Conservation (phyloP, 2,113 vertebrate species). For the Setophaga coronata region DNA sequence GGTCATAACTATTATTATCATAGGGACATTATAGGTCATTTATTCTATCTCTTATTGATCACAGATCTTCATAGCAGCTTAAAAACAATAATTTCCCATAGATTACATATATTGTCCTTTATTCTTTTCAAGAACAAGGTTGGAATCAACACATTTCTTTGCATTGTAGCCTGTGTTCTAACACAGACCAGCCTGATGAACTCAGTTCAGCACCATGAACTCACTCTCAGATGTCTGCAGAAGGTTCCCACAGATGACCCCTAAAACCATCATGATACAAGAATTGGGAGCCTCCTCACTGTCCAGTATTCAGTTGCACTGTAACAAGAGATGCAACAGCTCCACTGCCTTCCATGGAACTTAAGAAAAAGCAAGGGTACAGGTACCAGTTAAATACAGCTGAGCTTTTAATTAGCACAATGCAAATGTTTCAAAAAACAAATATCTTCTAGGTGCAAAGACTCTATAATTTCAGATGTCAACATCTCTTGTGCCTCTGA, state of each 20-base stretch:
- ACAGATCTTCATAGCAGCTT: not conserved
- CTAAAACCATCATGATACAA: not conserved
- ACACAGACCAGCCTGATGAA: not conserved
- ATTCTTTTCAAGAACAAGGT: not conserved
- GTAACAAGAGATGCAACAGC: not conserved
- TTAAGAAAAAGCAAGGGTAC: not conserved
- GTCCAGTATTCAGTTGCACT: too few relatives aligned
- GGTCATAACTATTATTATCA: not conserved
- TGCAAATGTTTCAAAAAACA: not conserved
- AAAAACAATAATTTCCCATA: not conserved
- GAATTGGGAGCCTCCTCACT: fast-evolving
- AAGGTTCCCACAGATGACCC: fast-evolving
- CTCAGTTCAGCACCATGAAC: not conserved
- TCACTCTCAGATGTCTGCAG: not conserved
- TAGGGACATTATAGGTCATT: not conserved
- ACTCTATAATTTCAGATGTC: not conserved
- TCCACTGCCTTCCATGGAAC: not conserved
- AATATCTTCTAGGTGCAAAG: not conserved
- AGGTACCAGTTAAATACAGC: not conserved
- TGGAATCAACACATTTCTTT: not conserved
- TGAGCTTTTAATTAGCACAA: not conserved
- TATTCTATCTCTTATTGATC: not conserved
- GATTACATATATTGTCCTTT: not conserved
- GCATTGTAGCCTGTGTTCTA: not conserved
- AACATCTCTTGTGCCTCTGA: not conserved